Percentiles rank a stretch among this genome's conserved stretches.
These are phyloP conservation scores for Stenolophus ochropezus DNA, from an alignment of 2,888 invertebrate species.

Conservation along the genomic window DNA sequence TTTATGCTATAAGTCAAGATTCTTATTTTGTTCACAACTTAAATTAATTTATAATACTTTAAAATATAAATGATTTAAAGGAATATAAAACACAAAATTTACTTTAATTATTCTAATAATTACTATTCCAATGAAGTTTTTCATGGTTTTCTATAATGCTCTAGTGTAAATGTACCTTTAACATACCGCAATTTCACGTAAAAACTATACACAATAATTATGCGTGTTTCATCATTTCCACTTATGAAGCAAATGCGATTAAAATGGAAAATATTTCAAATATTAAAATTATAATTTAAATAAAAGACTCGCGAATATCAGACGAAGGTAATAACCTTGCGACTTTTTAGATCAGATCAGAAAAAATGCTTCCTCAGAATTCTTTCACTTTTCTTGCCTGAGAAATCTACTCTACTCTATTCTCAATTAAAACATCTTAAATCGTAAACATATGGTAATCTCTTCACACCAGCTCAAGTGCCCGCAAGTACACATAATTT, in stretches of 20 bases:
- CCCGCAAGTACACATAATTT: too few species aligned
- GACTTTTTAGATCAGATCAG: neutral
- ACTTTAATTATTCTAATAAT: too few species aligned
- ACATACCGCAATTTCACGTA: constrained; percentile 14
- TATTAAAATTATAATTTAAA: neutral
- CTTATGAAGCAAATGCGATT: neutral
- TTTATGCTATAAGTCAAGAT: too few species aligned
- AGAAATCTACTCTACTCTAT: too few species aligned
- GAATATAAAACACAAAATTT: too few species aligned
- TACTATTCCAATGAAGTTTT: too few species aligned
- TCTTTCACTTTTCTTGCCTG: neutral
- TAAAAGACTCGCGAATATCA: neutral
- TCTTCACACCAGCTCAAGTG: too few species aligned
- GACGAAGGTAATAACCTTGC: constrained; percentile 12
- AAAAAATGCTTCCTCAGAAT: neutral
- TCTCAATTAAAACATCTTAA: too few species aligned
- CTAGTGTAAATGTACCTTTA: neutral
- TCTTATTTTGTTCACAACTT: too few species aligned
- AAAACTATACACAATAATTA: constrained; percentile 33
- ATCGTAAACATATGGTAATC: too few species aligned
- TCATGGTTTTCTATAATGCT: neutral
- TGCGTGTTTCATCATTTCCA: constrained; percentile 35
- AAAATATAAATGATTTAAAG: too few species aligned
- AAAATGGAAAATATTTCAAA: neutral
- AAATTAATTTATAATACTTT: too few species aligned